phyloP scores from a whole-genome alignment of 2,888 invertebrate genomes.

The Eremobia ochroleuca region DNA sequence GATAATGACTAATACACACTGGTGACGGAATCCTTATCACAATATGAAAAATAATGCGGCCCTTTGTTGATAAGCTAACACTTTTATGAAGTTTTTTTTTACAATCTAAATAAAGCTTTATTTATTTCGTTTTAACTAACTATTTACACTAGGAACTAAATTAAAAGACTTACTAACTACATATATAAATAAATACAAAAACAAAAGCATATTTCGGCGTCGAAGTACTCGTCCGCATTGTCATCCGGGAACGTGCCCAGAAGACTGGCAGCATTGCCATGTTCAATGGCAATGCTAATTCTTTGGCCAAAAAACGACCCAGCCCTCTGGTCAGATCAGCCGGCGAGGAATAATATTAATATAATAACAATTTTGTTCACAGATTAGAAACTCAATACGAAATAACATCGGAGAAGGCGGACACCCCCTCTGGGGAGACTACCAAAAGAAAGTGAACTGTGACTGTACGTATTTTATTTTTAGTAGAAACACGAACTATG shows the following conservation, averaged over 20 bases:
- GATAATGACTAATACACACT: background rate
- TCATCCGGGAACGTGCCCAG: too few relatives aligned
- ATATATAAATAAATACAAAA: too few relatives aligned
- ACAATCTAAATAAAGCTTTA: too few relatives aligned
- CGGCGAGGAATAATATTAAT: background rate
- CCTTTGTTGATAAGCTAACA: background rate
- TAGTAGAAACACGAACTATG: background rate
- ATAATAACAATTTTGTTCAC: constrained; percentile 51
- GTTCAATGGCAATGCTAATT: too few relatives aligned
- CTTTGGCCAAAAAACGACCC: too few relatives aligned
- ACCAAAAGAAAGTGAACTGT: constrained; percentile 77
- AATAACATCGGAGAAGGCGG: constrained; percentile 81
- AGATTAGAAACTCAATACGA: constrained; percentile 86
- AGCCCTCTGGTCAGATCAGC: too few relatives aligned
- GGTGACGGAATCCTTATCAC: background rate
- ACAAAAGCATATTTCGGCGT: too few relatives aligned
- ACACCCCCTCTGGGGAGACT: constrained; percentile 77
- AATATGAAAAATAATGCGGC: background rate
- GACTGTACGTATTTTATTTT: background rate
- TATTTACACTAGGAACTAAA: too few relatives aligned
- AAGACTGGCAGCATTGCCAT: too few relatives aligned
- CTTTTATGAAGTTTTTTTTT: background rate
- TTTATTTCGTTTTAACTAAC: too few relatives aligned
- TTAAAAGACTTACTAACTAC: too few relatives aligned
- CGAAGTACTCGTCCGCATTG: too few relatives aligned